Evolutionary conservation across 2,888 invertebrate genomes (phyloP).

Genomic region (Cerceris ruficornis): DNA sequence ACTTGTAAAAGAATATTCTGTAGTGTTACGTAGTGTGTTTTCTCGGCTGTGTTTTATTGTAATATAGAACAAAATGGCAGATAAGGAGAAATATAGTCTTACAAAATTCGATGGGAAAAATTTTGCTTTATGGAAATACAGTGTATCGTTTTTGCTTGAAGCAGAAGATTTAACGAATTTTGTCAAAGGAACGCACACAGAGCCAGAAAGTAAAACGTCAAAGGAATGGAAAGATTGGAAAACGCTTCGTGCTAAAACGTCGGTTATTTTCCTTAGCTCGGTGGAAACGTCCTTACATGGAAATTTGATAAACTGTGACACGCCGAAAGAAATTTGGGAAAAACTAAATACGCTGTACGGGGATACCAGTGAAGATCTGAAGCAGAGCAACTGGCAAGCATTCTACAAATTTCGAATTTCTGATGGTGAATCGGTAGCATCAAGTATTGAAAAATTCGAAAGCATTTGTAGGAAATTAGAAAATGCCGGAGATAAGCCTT

Average conservation of each 20-base stretch:
- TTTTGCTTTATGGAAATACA: constrained; percentile 16
- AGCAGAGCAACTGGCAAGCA: constrained; percentile 41
- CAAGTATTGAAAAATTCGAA: constrained; percentile 35
- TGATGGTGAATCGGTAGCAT: constrained; percentile 23
- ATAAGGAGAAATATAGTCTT: constrained; percentile 8
- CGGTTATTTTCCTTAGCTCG: constrained; percentile 21
- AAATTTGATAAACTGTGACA: constrained; percentile 29
- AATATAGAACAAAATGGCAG: background rate
- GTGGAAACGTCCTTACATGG: constrained; percentile 19
- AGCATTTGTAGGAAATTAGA: constrained; percentile 36
- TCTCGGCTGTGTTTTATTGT: background rate
- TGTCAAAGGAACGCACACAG: background rate
- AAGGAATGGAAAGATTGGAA: constrained; percentile 30
- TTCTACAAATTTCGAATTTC: constrained; percentile 46
- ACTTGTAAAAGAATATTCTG: background rate
- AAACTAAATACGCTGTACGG: constrained; percentile 43
- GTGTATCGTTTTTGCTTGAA: constrained; percentile 23
- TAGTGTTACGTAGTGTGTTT: background rate
- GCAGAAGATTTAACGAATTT: constrained; percentile 18
- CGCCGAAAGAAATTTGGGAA: constrained; percentile 35
- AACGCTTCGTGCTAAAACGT: constrained; percentile 9
- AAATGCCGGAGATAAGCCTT: constrained; percentile 18
- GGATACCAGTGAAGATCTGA: constrained; percentile 40
- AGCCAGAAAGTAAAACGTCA: constrained; percentile 14
- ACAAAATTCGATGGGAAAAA: constrained; percentile 26